Evolutionary conservation across 2,888 invertebrate species (phyloP).

Genomic region (Melinopterus prodromus): DNA sequence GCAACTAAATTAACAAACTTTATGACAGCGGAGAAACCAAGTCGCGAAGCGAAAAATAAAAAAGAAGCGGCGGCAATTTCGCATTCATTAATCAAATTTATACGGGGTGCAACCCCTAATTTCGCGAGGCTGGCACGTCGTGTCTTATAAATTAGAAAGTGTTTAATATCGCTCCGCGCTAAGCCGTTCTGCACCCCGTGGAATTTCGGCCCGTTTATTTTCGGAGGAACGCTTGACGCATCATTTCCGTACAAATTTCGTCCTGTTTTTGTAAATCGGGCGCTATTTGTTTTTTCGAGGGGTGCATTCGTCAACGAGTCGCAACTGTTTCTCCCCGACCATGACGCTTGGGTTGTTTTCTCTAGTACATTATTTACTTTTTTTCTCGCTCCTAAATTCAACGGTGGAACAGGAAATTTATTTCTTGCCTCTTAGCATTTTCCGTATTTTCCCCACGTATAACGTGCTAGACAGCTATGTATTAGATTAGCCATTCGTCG

Average conservation of each 20-base stretch:
- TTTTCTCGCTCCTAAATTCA: not conserved
- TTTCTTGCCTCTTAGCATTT: not conserved
- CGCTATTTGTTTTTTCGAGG: slow-evolving; percentile 4
- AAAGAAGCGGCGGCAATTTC: not conserved
- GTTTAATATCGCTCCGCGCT: not conserved
- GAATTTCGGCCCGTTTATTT: not conserved
- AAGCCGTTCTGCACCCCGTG: not conserved
- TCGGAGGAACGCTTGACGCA: not conserved
- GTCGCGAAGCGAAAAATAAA: not conserved
- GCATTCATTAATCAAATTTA: not conserved
- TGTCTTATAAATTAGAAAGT: slow-evolving; percentile 4
- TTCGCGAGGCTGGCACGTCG: not conserved
- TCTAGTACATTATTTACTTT: not conserved
- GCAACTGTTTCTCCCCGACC: not conserved
- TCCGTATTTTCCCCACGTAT: too few relatives aligned
- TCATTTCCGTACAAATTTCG: slow-evolving; percentile 4
- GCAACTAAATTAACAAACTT: not conserved
- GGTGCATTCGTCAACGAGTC: not conserved
- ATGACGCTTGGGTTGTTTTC: not conserved
- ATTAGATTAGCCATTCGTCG: too few relatives aligned
- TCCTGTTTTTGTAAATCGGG: not conserved
- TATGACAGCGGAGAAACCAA: not conserved
- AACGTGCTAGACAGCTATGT: too few relatives aligned
- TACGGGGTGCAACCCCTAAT: not conserved
- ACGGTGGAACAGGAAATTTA: not conserved